phyloP scores from a whole-genome alignment of 2,888 invertebrate genomes.

The Drosophila kanekoi region DNA sequence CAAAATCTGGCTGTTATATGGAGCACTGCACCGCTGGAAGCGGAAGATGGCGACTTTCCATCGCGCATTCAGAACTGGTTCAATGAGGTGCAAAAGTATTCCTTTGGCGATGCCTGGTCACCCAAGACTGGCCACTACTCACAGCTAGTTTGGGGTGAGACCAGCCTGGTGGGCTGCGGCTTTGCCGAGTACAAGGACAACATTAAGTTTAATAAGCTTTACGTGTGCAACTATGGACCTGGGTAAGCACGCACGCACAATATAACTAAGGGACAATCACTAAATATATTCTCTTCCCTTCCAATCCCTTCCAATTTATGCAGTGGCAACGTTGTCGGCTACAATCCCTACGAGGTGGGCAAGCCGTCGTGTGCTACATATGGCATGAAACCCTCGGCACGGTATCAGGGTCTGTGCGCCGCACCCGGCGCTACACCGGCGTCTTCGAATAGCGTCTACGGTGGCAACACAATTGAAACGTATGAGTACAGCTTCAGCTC shows the following conservation, averaged over 20 bases:
- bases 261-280: neutral
- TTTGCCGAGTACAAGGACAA: slow-evolving; percentile 93
- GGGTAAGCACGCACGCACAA: slow-evolving; percentile 85
- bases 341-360: slow-evolving; percentile 91
- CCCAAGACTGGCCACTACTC: slow-evolving; percentile 93
- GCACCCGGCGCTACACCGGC: slow-evolving; percentile 68
- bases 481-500: slow-evolving; percentile 82
- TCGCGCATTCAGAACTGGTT: slow-evolving; percentile 93
- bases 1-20: slow-evolving; percentile 94
- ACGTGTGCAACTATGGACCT: slow-evolving; percentile 94
- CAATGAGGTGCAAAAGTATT: slow-evolving; percentile 90
- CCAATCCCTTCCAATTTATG: slow-evolving; percentile 28
- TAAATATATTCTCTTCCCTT: slow-evolving; percentile 23
- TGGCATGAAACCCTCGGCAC: slow-evolving; percentile 89
- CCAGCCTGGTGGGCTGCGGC: slow-evolving; percentile 94
- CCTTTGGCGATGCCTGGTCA: slow-evolving; percentile 88
- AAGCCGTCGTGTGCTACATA: slow-evolving; percentile 89
- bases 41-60: slow-evolving; percentile 89
- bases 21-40: slow-evolving; percentile 88
- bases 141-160: slow-evolving; percentile 96
- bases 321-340: slow-evolving; percentile 92
- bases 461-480: slow-evolving; percentile 83
- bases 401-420: slow-evolving; percentile 91
- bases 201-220: slow-evolving; percentile 92
- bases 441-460: slow-evolving; percentile 85